A percentile compares a stretch with the other conserved stretches of the same genome.
These are phyloP conservation scores for Coleophora flavipennella DNA, from an alignment of 2,888 invertebrate species.

Conservation along the genomic window DNA sequence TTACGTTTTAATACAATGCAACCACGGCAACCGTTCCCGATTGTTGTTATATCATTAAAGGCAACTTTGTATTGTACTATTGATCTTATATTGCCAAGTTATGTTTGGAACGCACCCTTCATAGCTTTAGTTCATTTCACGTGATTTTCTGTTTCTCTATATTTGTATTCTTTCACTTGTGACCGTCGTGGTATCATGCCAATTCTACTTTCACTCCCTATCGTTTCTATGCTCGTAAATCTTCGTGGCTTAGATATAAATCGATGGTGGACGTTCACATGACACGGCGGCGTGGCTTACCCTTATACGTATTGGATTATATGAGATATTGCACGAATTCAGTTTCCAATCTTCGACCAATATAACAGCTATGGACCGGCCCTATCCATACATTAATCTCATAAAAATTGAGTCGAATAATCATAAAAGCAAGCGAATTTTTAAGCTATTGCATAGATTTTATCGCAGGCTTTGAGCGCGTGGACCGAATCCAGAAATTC, in stretches of 20 bases:
- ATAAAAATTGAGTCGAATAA: too few relatives aligned
- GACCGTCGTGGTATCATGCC: conserved; percentile 31
- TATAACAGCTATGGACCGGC: too few relatives aligned
- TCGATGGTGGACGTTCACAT: conserved; percentile 25
- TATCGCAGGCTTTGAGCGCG: too few relatives aligned
- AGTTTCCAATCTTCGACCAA: conserved; percentile 15
- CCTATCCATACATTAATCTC: too few relatives aligned
- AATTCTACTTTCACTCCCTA: conserved; percentile 44
- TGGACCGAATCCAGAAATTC: too few relatives aligned
- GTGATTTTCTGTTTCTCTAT: conserved; percentile 19
- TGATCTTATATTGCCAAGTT: conserved; percentile 27
- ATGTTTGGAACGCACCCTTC: conserved; percentile 25
- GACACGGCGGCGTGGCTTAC: conserved; percentile 12
- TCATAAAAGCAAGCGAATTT: too few relatives aligned
- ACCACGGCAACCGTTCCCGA: conserved; percentile 6
- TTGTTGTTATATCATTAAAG: conserved; percentile 6
- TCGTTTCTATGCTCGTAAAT: conserved; percentile 26
- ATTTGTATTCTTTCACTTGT: conserved; percentile 31
- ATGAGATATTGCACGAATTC: conserved; percentile 19
- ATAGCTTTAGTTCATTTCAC: conserved; percentile 23
- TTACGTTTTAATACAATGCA: conserved; percentile 7
- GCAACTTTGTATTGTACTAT: too few relatives aligned
- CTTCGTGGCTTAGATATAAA: conserved; percentile 27
- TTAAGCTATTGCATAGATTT: too few relatives aligned
- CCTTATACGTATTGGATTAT: conserved; percentile 12